Evolutionary conservation across 2,113 vertebrate genomes (phyloP).

Genomic region (Chelonoidis abingdonii): DNA sequence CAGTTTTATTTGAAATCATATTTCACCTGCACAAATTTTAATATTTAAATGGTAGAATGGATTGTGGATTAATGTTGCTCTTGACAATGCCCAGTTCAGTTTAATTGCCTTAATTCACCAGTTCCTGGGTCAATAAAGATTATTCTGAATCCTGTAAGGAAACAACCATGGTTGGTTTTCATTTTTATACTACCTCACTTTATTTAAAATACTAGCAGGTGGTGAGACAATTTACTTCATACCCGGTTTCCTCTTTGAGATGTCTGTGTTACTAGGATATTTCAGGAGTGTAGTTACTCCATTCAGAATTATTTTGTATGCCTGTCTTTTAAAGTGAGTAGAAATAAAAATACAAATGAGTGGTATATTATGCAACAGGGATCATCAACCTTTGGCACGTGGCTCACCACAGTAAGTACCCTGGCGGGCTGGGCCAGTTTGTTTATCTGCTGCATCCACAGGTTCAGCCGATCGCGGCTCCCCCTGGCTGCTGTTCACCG

Average conservation of each 20-base stretch:
- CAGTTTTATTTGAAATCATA: neutral
- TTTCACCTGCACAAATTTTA: neutral
- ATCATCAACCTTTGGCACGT: too few species aligned
- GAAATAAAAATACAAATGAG: constrained; percentile 36
- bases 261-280: constrained; percentile 29
- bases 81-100: neutral
- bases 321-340: constrained; percentile 58
- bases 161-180: neutral
- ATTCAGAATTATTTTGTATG: constrained; percentile 50
- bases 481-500: too few species aligned
- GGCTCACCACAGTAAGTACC: too few species aligned
- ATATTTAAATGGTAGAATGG: neutral
- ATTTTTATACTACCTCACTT: constrained; percentile 26
- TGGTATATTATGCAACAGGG: constrained; percentile 40
- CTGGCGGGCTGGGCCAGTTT: too few species aligned
- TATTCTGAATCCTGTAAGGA: neutral
- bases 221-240: constrained; percentile 10
- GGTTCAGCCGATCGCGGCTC: too few species aligned
- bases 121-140: neutral
- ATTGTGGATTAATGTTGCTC: neutral
- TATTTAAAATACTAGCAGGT: constrained; percentile 42
- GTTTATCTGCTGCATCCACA: too few species aligned
- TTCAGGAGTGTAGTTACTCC: constrained; percentile 38
- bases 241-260: neutral
- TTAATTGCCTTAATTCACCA: constrained; percentile 12